Conservation (phyloP, 2,797 vertebrate genomes). For the Acanthurus lineatus region DNA sequence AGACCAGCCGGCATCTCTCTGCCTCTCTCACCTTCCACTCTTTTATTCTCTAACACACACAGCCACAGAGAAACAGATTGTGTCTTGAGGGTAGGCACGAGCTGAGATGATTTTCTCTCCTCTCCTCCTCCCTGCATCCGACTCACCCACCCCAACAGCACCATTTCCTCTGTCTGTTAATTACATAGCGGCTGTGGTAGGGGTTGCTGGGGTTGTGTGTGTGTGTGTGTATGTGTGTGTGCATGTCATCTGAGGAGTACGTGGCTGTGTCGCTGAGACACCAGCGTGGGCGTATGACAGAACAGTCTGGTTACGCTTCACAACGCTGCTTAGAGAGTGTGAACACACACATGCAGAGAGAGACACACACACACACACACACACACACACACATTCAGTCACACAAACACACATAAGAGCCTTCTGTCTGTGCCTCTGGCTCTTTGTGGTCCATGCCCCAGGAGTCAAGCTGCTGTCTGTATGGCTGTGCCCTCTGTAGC, state of each 20-base stretch:
- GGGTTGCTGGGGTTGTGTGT: slow-evolving; percentile 61
- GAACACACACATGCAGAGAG: slow-evolving; percentile 64
- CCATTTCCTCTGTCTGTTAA: slow-evolving; percentile 79
- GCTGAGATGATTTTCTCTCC: slow-evolving; percentile 70
- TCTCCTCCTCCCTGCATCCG: slow-evolving; percentile 65
- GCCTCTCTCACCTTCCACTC: slow-evolving; percentile 70
- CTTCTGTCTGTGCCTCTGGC: slow-evolving; percentile 71
- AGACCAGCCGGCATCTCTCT: slow-evolving; percentile 75
- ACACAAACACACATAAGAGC: slow-evolving; percentile 65
- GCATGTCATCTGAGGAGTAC: slow-evolving; percentile 72
- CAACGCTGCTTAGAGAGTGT: slow-evolving; percentile 72
- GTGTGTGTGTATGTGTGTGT: neutral
- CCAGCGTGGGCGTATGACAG: slow-evolving; percentile 80
- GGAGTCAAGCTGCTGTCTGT: slow-evolving; percentile 80
- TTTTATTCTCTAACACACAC: slow-evolving; percentile 56
- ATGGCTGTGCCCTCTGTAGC: slow-evolving; percentile 66
- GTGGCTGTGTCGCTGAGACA: slow-evolving; percentile 78
- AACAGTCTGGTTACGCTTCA: slow-evolving; percentile 83
- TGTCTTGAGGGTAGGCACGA: slow-evolving; percentile 79
- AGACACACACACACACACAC: slow-evolving; percentile 18
- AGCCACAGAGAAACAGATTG: slow-evolving; percentile 56
- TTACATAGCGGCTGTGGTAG: slow-evolving; percentile 73
- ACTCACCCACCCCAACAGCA: slow-evolving; percentile 71
- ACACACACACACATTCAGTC: slow-evolving; percentile 9
- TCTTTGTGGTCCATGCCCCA: slow-evolving; percentile 73